phyloP scores from a whole-genome alignment of 2,888 invertebrate species.

The Strigamia transsilvanica region DNA sequence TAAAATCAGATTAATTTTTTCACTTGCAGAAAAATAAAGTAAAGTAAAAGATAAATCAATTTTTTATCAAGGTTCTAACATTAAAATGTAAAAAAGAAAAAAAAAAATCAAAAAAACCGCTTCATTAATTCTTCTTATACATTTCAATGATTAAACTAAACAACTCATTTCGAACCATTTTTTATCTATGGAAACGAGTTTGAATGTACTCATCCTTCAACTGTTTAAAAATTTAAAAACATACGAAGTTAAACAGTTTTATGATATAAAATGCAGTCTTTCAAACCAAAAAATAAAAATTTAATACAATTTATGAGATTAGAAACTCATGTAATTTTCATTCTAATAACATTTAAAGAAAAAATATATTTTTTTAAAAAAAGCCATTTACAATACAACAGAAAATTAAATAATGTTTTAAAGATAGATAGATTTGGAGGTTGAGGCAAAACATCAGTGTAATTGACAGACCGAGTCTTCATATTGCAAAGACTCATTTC shows the following conservation, averaged over 20 bases:
- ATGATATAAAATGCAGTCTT: slow-evolving; percentile 17
- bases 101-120: neutral
- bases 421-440: slow-evolving; percentile 1
- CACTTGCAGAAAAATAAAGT: neutral
- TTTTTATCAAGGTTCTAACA: slow-evolving; percentile 12
- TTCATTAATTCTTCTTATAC: slow-evolving; percentile 11
- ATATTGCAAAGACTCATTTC: slow-evolving; percentile 19
- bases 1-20: slow-evolving; percentile 27
- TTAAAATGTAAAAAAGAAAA: neutral
- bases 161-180: neutral
- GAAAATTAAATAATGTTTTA: slow-evolving; percentile 10
- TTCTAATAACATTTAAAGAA: slow-evolving; percentile 17
- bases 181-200: neutral
- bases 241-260: slow-evolving; percentile 29
- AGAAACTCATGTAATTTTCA: slow-evolving; percentile 14
- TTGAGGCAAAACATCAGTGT: slow-evolving; percentile 9
- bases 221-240: neutral
- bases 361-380: neutral
- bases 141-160: slow-evolving; percentile 21
- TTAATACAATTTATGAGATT: slow-evolving; percentile 9
- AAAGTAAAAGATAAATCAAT: neutral
- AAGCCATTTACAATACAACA: neutral
- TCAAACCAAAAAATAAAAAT: neutral
- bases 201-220: neutral
- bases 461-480: neutral